Conservation (phyloP, 2,888 invertebrate genomes). For the Tetragonula carbonaria region DNA sequence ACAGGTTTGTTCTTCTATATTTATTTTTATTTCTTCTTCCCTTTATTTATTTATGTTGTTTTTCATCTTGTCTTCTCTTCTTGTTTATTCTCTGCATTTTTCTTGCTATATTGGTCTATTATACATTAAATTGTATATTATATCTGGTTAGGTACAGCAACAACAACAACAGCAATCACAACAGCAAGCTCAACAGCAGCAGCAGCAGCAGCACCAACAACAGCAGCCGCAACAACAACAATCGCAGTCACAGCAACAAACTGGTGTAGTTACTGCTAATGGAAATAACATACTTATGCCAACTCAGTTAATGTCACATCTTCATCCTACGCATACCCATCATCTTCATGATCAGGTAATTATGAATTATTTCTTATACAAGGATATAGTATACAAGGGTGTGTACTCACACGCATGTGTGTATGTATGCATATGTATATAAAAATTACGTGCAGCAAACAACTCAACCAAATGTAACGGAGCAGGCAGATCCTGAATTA, state of each 20-base stretch:
- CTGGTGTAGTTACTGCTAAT: constrained; percentile 72
- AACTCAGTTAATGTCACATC: constrained; percentile 86
- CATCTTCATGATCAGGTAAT: constrained; percentile 79
- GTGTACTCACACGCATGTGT: neutral
- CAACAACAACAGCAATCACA: constrained; percentile 67
- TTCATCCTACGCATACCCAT: constrained; percentile 84
- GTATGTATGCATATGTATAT: constrained; percentile 3
- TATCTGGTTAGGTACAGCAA: constrained; percentile 69
- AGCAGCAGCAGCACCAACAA: constrained; percentile 72
- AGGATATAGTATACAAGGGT: neutral
- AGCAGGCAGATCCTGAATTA: constrained; percentile 75
- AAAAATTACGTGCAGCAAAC: constrained; percentile 64
- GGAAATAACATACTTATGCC: constrained; percentile 83
- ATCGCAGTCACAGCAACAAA: constrained; percentile 73
- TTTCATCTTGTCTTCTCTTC: neutral
- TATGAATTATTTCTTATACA: neutral
- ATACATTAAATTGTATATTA: neutral
- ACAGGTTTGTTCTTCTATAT: constrained; percentile 69
- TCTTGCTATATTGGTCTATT: neutral
- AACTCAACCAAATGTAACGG: constrained; percentile 72
- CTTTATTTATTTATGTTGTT: neutral
- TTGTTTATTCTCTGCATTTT: neutral
- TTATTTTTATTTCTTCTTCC: neutral
- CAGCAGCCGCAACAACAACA: constrained; percentile 63
- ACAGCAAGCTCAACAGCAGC: constrained; percentile 62